phyloP scores from a whole-genome alignment of 2,797 vertebrate genomes.

The Propithecus perrieri region DNA sequence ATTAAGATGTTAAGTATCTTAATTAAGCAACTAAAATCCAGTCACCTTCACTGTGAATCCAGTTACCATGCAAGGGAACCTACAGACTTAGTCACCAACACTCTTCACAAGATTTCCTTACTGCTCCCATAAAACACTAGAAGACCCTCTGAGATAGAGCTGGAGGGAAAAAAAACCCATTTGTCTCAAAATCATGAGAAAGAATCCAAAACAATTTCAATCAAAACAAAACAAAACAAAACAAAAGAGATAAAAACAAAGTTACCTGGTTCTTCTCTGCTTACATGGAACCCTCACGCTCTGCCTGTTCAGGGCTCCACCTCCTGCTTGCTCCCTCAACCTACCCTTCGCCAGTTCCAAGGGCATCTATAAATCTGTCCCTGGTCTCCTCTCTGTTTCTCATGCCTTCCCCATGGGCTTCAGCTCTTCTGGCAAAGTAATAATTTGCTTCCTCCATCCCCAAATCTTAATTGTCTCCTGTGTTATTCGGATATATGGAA shows the following conservation, averaged over 20 bases:
- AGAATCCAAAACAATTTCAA: not conserved
- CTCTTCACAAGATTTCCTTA: constrained; percentile 77
- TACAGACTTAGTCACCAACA: constrained; percentile 49
- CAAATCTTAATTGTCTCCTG: not conserved
- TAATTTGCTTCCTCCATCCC: not conserved
- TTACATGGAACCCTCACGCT: not conserved
- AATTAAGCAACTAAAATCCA: constrained; percentile 80
- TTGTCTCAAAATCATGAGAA: not conserved
- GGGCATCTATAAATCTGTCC: not conserved
- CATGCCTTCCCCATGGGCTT: not conserved
- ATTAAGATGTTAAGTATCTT: constrained; percentile 73
- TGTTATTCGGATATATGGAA: not conserved
- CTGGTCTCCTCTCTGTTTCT: not conserved
- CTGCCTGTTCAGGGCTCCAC: not conserved
- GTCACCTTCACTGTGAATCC: constrained; percentile 76
- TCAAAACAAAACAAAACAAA: not conserved
- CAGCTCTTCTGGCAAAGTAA: not conserved
- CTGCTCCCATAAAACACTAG: constrained; percentile 76
- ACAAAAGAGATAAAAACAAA: not conserved
- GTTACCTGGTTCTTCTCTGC: not conserved
- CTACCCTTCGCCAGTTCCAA: not conserved
- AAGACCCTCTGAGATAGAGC: not conserved
- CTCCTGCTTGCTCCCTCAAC: not conserved
- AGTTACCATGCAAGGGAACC: constrained; percentile 69
- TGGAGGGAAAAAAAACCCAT: not conserved